Evolutionary conservation across 1,140 invertebrate genomes (phyloP), one percentile per base, ranked within the genome.

Genomic region (Augochlora pura): DNA sequence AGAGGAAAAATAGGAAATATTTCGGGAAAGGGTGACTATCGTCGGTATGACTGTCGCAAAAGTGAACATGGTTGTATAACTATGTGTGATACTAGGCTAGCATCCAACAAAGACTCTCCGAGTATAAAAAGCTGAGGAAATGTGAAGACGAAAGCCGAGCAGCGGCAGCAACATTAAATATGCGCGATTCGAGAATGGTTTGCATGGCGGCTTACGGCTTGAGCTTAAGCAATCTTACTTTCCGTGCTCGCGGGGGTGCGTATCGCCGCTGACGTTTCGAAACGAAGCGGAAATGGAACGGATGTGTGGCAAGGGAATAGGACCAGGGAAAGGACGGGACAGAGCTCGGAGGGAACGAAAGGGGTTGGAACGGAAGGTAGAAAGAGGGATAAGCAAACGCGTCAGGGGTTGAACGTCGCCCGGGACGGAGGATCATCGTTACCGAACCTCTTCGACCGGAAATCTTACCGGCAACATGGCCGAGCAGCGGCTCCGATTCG

Each of bases 381-480:
- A 21, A 63, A n/a, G 7, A 42, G 32, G 14, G 23, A 23, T 6
- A 72, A 14, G 38, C 64, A 72, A 60, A 72, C 42, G 64, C 54
- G 64, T 39, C 57, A 63, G 42, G 25, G 27, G 74, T 65, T 49
- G 67, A 75, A 69, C 60, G 77, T 81, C 64, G 79, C 18, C 7
- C 23, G 66, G 80, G 82, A 80, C 32, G 69, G 80, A 67, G 72
- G 87, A 88, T 87, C 86, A 86, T 87, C 84, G 74, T 88, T 89
- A 83, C 82, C 76, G 85, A 67, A 83, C 82, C 67, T 81, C 72
- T 83, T 83, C 72, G 80, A 79, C 76, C 84, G 81, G 82, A 89
- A 89, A 87, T 88, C 81, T 82, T 80, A 63, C 82, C 79, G 63
- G 63, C 69, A 52, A 57, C 71, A 64, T 72, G 68, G 68, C 68